Evolutionary conservation across 2,888 invertebrate genomes (phyloP), one percentile per base, ranked within the genome.

Genomic region (Drosophila aldrichi): DNA sequence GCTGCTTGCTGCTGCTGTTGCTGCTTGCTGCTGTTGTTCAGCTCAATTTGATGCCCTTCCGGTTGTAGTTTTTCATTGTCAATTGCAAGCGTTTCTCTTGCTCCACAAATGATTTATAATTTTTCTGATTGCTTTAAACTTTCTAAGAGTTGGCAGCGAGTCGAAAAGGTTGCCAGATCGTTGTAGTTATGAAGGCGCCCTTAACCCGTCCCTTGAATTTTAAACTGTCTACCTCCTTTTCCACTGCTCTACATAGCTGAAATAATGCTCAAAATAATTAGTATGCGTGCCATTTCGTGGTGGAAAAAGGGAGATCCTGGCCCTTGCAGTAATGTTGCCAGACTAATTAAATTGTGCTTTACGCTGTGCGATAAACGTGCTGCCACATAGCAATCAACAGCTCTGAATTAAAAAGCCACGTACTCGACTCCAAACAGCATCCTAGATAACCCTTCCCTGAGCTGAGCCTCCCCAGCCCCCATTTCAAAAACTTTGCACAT

Each of bases 271-370:
- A 69, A 72, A 69, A 70, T 70, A 62, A 66, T 62, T 62, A 46
- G 73, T 77, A 68, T 70, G 67, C 25, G 49, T 43, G 29, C 48
- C 52, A 69, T 71, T 65, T 80, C 43, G 36, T 41, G 38, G 20
- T n/a, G 38, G 32, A 20, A 14, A 4, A 36, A 16, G 7, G 18
- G 32, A 18, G 18, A 2, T 14, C 8, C 18, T 34, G 8, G 3
- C 12, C 14, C 18, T 43, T 34, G 40, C 25, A 14, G 12, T 20
- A 60, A 41, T 56, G 57, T 68, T 76, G 67, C 64, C 79, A 88
- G 89, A 89, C 83, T 87, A 84, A 84, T 84, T 87, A 87, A 84
- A 89, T 83, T 75, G 81, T 73, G 70, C 73, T 74, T 78, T 40
- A 54, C 38, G 49, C 49, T 51, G 29, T n/a, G 25, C 38, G 65